Base-by-base conservation (phyloP, 2,888 invertebrate species). In the Cryptophagus acutangulus region DNA sequence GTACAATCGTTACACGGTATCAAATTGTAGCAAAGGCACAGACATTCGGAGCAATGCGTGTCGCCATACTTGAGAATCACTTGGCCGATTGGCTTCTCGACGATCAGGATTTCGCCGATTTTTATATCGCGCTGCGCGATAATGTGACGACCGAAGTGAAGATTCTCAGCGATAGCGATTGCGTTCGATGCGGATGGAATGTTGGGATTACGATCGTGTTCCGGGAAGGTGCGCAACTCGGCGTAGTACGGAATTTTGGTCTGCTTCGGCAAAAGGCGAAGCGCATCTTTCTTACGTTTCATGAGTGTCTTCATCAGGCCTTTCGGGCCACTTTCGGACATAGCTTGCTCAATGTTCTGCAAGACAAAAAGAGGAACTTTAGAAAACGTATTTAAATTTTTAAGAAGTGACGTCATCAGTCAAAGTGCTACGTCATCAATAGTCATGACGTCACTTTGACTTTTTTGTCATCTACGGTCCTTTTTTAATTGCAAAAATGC, bases 81-180 rank as follows among this genome's bases (percentile, higher is more conserved):
- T 1, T 76, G 72, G 14, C 78, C 73, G 62, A 82, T 91, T 0
- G 91, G 85, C 40, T 81, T 43, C 66, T 94, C 94, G 31, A 83
- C 71, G 1, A 79, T 81, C 24, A 94, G 63, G 3, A 90, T 69
- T 63, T 91, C 88, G 33, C 88, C 88, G 1, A 84, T 78, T 49
- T 71, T 63, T 41, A 89, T 78, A 58, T 83, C 75, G 43, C 75
- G 74, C 12, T 73, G 76, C 1, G 87, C 83, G 35, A 82, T 69
- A 2, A 91, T 71, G 63, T 81, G 82, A 30, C 89, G 74, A 0
- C 90, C 90, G 67, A 79, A 75, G 17, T 73, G 70, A 33, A 75
- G 54, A 17, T 69, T 73, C 43, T 73, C 73, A 9, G 75, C 68
- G 39, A 86, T 71, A 56, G 74, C 70, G 18, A 88, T 59, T 47